phyloP scores from a whole-genome alignment of 2,888 invertebrate genomes.

The Caenorhabditis macrosperma region DNA sequence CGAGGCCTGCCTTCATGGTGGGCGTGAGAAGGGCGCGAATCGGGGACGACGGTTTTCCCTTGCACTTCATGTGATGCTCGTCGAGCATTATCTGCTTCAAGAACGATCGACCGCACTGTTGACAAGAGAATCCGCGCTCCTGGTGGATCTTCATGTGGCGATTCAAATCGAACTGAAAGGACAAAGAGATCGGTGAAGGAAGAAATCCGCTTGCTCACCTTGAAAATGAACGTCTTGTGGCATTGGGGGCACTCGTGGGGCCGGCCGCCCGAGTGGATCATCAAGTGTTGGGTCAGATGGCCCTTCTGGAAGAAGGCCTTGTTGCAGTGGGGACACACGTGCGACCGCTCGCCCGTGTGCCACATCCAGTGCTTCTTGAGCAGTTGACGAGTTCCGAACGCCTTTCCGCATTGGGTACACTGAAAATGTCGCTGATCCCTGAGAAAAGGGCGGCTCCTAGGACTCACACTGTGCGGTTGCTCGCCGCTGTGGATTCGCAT shows the following conservation, averaged over 20 bases:
- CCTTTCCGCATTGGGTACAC: constrained; percentile 81
- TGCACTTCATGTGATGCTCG: constrained; percentile 76
- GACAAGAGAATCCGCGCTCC: constrained; percentile 77
- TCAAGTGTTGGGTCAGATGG: constrained; percentile 80
- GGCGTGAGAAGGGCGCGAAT: constrained; percentile 12
- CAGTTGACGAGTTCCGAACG: constrained; percentile 81
- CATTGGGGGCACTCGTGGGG: constrained; percentile 78
- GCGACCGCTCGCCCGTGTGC: constrained; percentile 81
- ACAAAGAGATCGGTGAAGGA: neutral
- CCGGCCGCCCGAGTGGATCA: constrained; percentile 79
- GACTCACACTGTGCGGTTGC: constrained; percentile 78
- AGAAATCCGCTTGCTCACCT: constrained; percentile 64
- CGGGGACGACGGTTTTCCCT: constrained; percentile 59
- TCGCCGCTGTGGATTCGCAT: constrained; percentile 81
- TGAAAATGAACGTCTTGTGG: constrained; percentile 80
- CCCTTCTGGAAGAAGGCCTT: constrained; percentile 81
- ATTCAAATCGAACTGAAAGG: constrained; percentile 73
- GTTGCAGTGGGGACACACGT: constrained; percentile 80
- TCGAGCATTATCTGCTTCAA: constrained; percentile 73
- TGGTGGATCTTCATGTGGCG: constrained; percentile 80
- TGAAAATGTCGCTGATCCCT: too few relatives aligned
- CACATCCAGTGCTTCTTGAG: constrained; percentile 81
- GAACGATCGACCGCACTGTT: constrained; percentile 75
- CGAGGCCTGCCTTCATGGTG: constrained; percentile 28
- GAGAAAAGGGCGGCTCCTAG: too few relatives aligned